Evolutionary conservation across 2,113 vertebrate species (phyloP).

Genomic region (Perca fluviatilis): DNA sequence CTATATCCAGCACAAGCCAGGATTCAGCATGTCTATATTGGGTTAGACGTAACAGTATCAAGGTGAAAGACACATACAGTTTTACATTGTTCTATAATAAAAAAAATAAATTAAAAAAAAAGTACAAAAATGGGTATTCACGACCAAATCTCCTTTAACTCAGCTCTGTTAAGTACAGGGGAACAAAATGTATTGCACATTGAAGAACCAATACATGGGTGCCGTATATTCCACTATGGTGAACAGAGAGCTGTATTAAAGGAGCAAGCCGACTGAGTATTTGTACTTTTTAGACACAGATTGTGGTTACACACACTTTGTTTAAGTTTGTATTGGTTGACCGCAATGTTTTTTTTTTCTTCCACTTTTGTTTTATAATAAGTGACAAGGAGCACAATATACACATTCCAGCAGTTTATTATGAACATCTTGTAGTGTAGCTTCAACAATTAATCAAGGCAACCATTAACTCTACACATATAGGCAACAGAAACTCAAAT

Average conservation of each 20-base stretch:
- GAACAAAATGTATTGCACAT: not conserved
- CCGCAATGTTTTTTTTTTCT: not conserved
- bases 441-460: constrained; percentile 72
- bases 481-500: constrained; percentile 64
- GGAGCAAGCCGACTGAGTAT: not conserved
- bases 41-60: not conserved
- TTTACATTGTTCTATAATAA: not conserved
- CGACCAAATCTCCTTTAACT: not conserved
- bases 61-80: not conserved
- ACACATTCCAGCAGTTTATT: constrained; percentile 77
- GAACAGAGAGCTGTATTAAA: not conserved
- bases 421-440: constrained; percentile 68
- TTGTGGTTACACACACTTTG: not conserved
- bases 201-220: not conserved
- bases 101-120: no score
- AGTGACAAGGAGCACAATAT: not conserved
- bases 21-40: not conserved
- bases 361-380: not conserved
- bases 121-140: not conserved
- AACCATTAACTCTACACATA: constrained; percentile 63
- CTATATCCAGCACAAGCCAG: not conserved
- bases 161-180: not conserved
- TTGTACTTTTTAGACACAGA: not conserved
- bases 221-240: not conserved
- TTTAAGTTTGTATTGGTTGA: not conserved